These are phyloP conservation scores for Balaenoptera acutorostrata DNA, from an alignment of 2,113 vertebrate genomes.

Conservation along the genomic window DNA sequence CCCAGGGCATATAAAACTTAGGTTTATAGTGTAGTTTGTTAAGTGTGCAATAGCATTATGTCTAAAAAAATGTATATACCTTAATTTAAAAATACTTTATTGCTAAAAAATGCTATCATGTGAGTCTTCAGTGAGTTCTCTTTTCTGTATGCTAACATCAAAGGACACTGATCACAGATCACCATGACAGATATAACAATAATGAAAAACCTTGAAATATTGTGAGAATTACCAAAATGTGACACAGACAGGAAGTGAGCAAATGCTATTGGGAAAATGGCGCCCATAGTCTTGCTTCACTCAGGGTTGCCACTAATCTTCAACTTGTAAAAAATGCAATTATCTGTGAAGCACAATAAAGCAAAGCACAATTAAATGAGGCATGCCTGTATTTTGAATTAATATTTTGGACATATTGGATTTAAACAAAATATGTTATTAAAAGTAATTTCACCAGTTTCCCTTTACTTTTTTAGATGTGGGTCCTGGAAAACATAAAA, in stretches of 20 bases:
- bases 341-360: background rate
- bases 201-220: background rate
- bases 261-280: background rate
- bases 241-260: background rate
- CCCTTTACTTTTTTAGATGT: background rate
- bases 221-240: background rate
- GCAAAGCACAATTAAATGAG: background rate
- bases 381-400: background rate
- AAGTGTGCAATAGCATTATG: background rate
- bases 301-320: background rate
- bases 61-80: background rate
- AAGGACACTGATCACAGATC: background rate
- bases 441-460: background rate
- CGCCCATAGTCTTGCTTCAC: background rate
- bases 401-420: background rate
- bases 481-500: background rate
- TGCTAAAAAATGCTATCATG: background rate
- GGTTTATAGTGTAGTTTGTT: background rate
- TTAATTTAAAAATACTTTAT: background rate
- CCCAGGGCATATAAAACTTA: background rate
- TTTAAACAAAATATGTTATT: background rate
- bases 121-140: background rate
- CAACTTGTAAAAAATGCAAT: background rate
- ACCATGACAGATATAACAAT: background rate
- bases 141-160: background rate